Percentiles rank a stretch among this genome's conserved stretches.
Conservation (phyloP, 1,140 invertebrate genomes). For the Parasteatoda tepidariorum region DNA sequence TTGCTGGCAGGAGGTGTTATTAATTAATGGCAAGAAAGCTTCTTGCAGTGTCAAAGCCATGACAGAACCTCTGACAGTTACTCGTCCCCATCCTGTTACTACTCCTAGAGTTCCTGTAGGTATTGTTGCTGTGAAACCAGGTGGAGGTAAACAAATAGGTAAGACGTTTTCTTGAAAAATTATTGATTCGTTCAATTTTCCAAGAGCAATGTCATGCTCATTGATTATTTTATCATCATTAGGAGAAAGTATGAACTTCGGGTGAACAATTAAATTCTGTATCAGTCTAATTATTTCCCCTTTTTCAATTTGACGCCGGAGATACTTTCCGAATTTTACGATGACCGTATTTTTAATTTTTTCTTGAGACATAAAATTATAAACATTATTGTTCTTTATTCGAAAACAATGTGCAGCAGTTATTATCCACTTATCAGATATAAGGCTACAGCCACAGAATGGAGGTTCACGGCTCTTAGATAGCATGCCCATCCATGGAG, state of each 20-base stretch:
- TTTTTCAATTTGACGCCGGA: constrained; percentile 51
- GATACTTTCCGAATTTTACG: constrained; percentile 63
- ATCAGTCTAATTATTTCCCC: constrained; percentile 54
- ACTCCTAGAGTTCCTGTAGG: constrained; percentile 14
- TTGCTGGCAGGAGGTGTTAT: constrained; percentile 35
- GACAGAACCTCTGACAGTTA: constrained; percentile 46
- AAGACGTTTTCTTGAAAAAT: constrained; percentile 71
- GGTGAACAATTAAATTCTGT: constrained; percentile 57
- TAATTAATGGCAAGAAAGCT: constrained; percentile 54
- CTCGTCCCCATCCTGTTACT: constrained; percentile 64
- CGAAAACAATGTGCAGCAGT: constrained; percentile 66
- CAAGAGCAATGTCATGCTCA: constrained; percentile 81
- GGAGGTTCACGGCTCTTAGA: constrained; percentile 33
- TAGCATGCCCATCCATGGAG: constrained; percentile 61
- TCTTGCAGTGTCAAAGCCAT: constrained; percentile 57
- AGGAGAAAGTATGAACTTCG: constrained; percentile 69
- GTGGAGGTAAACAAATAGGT: constrained; percentile 64
- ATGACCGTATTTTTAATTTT: constrained; percentile 20
- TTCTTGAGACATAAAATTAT: constrained; percentile 27
- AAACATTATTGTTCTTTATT: neutral
- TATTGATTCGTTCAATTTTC: constrained; percentile 89
- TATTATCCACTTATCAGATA: constrained; percentile 64
- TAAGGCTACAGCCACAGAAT: constrained; percentile 61
- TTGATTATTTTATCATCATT: constrained; percentile 4
- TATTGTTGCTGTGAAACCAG: constrained; percentile 32